Conservation (phyloP, 2,113 vertebrate species). For the Noctilio leporinus region DNA sequence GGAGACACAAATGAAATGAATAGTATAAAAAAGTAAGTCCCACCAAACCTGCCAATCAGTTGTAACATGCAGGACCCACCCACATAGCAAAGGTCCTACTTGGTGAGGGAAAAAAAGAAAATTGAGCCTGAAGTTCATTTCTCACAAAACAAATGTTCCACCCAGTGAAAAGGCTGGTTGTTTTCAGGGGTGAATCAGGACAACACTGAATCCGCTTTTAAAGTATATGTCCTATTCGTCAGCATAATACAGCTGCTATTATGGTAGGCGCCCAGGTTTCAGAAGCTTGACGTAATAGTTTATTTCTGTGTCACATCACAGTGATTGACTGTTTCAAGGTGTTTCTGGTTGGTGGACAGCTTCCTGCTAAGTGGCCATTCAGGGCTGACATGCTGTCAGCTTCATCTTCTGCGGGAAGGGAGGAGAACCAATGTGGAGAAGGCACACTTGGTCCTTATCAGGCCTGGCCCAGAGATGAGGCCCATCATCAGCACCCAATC, state of each 20-base stretch:
- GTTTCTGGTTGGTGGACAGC: neutral
- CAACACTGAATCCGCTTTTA: neutral
- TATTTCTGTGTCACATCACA: neutral
- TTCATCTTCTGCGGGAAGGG: neutral
- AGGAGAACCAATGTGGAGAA: neutral
- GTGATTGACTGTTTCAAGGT: neutral
- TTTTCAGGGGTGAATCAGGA: neutral
- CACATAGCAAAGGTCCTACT: neutral
- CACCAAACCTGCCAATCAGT: neutral
- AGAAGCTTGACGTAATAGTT: neutral
- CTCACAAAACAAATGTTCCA: neutral
- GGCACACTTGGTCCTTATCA: neutral
- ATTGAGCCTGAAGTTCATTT: neutral
- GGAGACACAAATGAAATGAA: conserved; percentile 23
- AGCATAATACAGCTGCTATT: neutral
- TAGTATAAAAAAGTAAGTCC: neutral
- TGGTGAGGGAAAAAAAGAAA: neutral
- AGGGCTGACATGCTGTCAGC: too few relatives aligned
- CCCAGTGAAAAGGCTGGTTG: neutral
- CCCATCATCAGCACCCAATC: neutral
- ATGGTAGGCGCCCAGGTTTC: neutral
- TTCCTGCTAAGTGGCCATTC: neutral
- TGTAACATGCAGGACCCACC: neutral
- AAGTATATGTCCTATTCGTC: neutral
- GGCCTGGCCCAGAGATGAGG: neutral